These are phyloP conservation scores for Orchesella cincta DNA, from an alignment of 1,140 invertebrate species.

Conservation along the genomic window DNA sequence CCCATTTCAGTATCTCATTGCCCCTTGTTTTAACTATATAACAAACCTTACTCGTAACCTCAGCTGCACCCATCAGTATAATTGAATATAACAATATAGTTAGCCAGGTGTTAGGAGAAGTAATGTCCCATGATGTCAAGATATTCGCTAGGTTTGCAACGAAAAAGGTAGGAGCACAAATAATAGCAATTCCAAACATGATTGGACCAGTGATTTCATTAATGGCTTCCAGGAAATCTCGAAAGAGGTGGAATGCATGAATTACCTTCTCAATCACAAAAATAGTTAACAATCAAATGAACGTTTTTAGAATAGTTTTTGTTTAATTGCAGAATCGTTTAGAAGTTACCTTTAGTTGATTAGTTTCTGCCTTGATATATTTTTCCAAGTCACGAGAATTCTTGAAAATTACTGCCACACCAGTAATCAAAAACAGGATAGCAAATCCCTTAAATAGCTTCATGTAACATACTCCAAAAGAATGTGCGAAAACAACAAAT, in stretches of 20 bases:
- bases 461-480: not conserved
- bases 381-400: not conserved
- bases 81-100: not conserved
- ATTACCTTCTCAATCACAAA: not conserved
- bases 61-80: not conserved
- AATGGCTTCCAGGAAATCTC: not conserved
- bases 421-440: not conserved
- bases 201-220: not conserved
- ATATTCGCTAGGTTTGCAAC: not conserved
- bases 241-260: not conserved
- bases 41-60: not conserved
- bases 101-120: not conserved
- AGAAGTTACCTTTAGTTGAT: not conserved
- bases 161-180: not conserved
- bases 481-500: not conserved
- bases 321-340: not conserved
- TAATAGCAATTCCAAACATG: constrained; percentile 1
- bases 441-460: not conserved
- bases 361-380: not conserved
- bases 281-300: too few relatives aligned
- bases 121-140: not conserved
- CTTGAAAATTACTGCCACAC: not conserved
- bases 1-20: not conserved
- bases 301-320: too few relatives aligned
- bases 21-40: not conserved